A percentile compares a stretch with the other conserved stretches of the same genome.
Conservation (phyloP, 2,113 vertebrate species). For the Chunga burmeisteri region DNA sequence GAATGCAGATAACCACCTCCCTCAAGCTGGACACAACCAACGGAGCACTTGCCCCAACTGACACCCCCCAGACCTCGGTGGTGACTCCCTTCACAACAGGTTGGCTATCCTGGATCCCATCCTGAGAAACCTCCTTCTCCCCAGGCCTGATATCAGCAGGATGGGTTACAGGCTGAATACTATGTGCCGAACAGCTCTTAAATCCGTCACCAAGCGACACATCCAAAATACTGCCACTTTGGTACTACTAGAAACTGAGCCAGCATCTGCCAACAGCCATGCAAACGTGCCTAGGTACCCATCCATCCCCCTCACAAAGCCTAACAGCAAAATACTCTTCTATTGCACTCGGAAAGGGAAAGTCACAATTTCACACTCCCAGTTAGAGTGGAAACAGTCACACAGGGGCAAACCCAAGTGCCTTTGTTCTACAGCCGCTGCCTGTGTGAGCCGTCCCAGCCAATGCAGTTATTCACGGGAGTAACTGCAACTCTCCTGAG, state of each 20-base stretch:
- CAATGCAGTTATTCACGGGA: neutral
- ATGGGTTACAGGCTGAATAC: neutral
- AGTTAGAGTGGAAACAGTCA: neutral
- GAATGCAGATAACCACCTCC: neutral
- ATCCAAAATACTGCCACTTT: neutral
- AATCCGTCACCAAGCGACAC: neutral
- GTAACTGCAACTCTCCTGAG: neutral
- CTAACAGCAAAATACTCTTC: neutral
- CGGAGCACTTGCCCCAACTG: neutral
- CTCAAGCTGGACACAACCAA: neutral
- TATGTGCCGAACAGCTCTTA: neutral
- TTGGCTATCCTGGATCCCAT: neutral
- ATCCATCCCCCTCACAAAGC: neutral
- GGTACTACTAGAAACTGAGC: neutral
- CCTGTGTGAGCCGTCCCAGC: neutral
- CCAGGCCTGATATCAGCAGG: neutral
- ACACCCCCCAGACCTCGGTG: accelerated
- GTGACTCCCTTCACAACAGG: neutral
- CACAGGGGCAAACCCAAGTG: neutral
- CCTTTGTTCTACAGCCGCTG: neutral
- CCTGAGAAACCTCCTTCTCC: neutral
- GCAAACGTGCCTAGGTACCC: accelerated
- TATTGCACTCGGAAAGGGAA: neutral
- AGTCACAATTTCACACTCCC: neutral
- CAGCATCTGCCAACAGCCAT: neutral